A percentile compares a stretch with the other conserved stretches of the same genome.
Evolutionary conservation across 2,797 vertebrate genomes (phyloP).

Genomic region (Cephalopachus bancanus): DNA sequence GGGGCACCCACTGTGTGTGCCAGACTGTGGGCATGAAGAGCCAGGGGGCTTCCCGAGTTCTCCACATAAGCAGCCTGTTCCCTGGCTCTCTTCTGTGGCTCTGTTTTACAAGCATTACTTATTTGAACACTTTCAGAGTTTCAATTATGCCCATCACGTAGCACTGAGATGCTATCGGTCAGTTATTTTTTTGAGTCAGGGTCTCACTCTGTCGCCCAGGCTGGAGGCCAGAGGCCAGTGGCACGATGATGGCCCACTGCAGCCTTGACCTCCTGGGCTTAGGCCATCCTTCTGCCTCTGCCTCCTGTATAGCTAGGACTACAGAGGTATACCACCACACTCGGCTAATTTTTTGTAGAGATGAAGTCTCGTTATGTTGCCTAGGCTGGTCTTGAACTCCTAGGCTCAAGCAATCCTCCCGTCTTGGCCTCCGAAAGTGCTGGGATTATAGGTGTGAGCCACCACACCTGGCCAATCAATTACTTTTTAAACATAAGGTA

Average conservation of each 20-base stretch:
- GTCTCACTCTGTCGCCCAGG: too few species aligned
- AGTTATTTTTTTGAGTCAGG: background rate
- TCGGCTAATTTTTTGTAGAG: background rate
- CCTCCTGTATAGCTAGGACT: background rate
- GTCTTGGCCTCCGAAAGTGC: too few species aligned
- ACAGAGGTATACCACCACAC: background rate
- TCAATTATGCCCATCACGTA: background rate
- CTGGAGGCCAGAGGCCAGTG: too few species aligned
- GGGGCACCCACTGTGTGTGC: background rate
- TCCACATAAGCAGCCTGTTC: background rate
- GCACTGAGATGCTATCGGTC: background rate
- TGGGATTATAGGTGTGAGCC: too few species aligned
- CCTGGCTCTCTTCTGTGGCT: background rate
- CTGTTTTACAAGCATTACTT: background rate
- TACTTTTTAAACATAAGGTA: background rate
- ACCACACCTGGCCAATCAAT: background rate
- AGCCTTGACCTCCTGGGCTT: too few species aligned
- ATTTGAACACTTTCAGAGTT: background rate
- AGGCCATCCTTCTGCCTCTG: background rate
- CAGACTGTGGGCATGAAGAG: background rate
- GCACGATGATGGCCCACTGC: too few species aligned
- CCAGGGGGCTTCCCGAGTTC: background rate
- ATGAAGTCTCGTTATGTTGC: background rate
- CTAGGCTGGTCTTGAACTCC: background rate
- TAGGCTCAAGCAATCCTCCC: too few species aligned